Evolutionary conservation across 2,113 vertebrate species (phyloP).

Genomic region (Delphinus delphis): DNA sequence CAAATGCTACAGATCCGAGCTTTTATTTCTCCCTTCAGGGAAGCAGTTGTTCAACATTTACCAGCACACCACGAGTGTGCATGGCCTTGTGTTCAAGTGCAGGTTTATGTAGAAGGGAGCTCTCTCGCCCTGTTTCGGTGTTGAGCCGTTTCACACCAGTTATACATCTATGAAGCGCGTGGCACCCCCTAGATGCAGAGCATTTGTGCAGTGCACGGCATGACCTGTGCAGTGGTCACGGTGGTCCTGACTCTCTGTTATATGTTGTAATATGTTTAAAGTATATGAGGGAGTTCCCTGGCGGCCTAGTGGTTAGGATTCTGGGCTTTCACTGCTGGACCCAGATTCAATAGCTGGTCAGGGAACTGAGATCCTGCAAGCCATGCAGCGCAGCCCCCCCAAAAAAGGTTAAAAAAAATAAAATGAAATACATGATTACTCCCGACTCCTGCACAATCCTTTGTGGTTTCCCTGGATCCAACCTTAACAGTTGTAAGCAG

Average conservation of each 20-base stretch:
- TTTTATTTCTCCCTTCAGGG: not conserved
- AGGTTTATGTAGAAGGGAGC: not conserved
- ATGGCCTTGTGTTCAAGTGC: not conserved
- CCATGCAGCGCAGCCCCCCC: not conserved
- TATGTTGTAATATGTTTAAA: not conserved
- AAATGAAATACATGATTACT: not conserved
- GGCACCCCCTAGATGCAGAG: not conserved
- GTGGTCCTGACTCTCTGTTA: not conserved
- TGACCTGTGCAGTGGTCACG: not conserved
- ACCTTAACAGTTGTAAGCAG: not conserved
- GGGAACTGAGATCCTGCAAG: not conserved
- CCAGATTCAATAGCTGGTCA: not conserved
- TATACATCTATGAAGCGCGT: not conserved
- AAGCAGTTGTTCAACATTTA: not conserved
- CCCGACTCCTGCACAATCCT: not conserved
- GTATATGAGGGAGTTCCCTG: not conserved
- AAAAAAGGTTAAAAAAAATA: not conserved
- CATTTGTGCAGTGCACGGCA: not conserved
- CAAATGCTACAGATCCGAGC: not conserved
- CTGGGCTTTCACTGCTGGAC: not conserved
- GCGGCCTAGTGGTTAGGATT: not conserved
- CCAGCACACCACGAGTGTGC: not conserved
- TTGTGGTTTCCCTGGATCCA: not conserved
- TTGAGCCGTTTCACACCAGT: not conserved
- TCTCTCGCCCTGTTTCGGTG: not conserved